These are phyloP conservation scores for Eilema sororculum DNA, from an alignment of 2,888 invertebrate species.

Conservation along the genomic window DNA sequence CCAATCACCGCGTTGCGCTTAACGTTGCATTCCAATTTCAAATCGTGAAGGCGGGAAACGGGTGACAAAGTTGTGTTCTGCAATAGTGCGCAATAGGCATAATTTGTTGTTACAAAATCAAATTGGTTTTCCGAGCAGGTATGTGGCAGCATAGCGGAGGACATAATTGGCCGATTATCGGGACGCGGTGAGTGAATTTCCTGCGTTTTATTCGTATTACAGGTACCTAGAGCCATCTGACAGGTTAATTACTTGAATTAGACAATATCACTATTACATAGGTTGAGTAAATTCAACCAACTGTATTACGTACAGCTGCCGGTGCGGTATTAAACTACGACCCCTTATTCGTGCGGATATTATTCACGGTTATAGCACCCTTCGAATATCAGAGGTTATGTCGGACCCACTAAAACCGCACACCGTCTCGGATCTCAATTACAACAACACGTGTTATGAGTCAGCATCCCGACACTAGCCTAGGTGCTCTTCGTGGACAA, in stretches of 20 bases:
- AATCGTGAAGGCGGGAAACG: conserved; percentile 83
- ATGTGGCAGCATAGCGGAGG: conserved; percentile 52
- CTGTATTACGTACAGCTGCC: no score
- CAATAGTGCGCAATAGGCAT: conserved; percentile 71
- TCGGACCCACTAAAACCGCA: no score
- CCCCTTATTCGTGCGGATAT: no score
- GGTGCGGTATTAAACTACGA: no score
- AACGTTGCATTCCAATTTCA: conserved; percentile 86
- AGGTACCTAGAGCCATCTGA: conserved; percentile 30
- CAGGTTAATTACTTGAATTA: conserved; percentile 18
- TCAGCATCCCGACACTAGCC: no score
- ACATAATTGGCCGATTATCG: conserved; percentile 53
- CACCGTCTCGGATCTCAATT: no score
- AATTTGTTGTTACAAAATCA: conserved; percentile 77
- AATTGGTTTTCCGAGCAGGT: conserved; percentile 61
- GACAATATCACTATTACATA: neutral
- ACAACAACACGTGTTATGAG: no score
- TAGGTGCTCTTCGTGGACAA: no score
- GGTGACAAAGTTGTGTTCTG: conserved; percentile 77
- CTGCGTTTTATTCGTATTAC: conserved; percentile 51
- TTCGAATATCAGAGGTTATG: no score
- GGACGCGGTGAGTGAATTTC: conserved; percentile 45
- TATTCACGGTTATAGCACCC: no score
- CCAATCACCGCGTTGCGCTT: conserved; percentile 85
- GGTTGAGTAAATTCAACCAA: no score